Evolutionary conservation across 1,140 invertebrate species (phyloP).

Genomic region (Papilio helenus): DNA sequence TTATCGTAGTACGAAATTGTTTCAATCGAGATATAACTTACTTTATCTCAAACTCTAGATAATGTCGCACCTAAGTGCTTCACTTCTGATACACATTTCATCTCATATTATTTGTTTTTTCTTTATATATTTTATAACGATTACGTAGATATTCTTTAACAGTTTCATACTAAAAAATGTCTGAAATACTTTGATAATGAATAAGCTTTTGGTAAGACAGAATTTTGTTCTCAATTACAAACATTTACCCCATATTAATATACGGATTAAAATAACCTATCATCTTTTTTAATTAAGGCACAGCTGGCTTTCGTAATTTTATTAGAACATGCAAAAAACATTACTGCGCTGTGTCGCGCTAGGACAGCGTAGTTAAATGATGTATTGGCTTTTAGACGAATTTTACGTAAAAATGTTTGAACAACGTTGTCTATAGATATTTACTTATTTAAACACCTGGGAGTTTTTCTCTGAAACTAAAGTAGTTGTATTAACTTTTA

Average conservation of each 20-base stretch:
- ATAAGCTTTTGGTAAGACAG: no score
- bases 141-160: no score
- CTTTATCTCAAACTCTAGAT: not conserved
- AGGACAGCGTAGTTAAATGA: not conserved
- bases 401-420: not conserved
- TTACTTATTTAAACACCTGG: not conserved
- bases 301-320: constrained; percentile 1
- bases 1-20: not conserved
- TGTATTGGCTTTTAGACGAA: constrained; percentile 1
- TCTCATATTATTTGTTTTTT: not conserved
- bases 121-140: no score
- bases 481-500: not conserved
- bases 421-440: not conserved
- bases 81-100: not conserved
- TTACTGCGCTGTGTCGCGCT: not conserved
- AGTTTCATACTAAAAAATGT: no score
- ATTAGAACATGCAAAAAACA: constrained; percentile 4
- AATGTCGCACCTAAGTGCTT: not conserved
- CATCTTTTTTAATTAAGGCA: not conserved
- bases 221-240: no score
- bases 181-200: no score
- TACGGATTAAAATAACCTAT: not conserved
- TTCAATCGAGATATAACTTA: not conserved
- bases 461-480: no score
- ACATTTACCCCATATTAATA: not conserved